Evolutionary conservation across 2,113 vertebrate species (phyloP).

Genomic region (Nesospiza acunhae): DNA sequence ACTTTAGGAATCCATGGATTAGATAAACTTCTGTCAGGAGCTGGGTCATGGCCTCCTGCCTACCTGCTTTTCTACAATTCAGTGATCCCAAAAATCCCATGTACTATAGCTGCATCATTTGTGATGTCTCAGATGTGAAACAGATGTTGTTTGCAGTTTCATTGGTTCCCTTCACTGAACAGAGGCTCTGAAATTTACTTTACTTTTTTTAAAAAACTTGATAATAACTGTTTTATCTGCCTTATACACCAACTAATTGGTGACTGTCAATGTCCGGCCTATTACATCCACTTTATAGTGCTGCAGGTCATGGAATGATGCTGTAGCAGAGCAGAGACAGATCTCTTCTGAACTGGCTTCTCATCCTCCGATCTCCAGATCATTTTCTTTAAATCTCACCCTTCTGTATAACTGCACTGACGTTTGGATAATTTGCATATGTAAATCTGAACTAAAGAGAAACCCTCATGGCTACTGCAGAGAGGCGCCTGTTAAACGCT

Average conservation of each 20-base stretch:
- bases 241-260: background rate
- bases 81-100: background rate
- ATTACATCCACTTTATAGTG: background rate
- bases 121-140: background rate
- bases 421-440: constrained; percentile 27
- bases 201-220: background rate
- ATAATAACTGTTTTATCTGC: background rate
- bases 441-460: constrained; percentile 30
- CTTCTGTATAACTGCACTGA: background rate
- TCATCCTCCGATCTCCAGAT: background rate
- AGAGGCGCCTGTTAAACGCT: background rate
- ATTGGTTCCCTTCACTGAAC: background rate
- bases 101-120: background rate
- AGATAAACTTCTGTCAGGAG: background rate
- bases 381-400: background rate
- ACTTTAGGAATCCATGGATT: background rate
- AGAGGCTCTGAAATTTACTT: background rate
- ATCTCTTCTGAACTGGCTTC: background rate
- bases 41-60: background rate
- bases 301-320: background rate
- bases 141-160: background rate
- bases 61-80: background rate
- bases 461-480: background rate
- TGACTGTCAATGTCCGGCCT: background rate
- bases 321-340: background rate